These are phyloP conservation scores for Liodrosophila aerea DNA, from an alignment of 2,888 invertebrate species.

Conservation along the genomic window DNA sequence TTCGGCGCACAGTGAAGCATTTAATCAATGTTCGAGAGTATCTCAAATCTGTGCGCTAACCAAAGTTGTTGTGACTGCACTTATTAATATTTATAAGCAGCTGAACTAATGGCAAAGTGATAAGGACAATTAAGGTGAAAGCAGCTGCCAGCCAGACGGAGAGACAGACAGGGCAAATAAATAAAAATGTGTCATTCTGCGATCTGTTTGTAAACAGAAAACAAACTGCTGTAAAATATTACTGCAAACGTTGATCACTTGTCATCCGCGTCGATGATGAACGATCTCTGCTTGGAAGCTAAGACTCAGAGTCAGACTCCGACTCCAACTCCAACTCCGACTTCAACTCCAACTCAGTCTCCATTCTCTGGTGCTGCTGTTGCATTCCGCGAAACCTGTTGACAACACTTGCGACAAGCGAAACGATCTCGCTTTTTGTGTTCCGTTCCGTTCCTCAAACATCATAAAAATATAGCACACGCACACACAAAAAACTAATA, in stretches of 20 bases:
- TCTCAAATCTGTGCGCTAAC: conserved; percentile 63
- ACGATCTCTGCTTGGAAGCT: conserved; percentile 49
- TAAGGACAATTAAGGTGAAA: conserved; percentile 77
- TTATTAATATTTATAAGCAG: conserved; percentile 68
- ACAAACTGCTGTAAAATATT: conserved; percentile 73
- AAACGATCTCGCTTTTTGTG: conserved; percentile 74
- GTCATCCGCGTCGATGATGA: conserved; percentile 72
- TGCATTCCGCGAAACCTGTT: conserved; percentile 72
- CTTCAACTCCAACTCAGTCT: too few relatives aligned
- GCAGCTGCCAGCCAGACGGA: conserved; percentile 40
- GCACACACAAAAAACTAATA: too few relatives aligned
- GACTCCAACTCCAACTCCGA: too few relatives aligned
- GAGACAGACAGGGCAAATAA: too few relatives aligned
- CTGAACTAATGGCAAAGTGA: conserved; percentile 72
- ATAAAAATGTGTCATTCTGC: conserved; percentile 64
- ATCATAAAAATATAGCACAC: background rate
- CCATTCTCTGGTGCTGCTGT: background rate
- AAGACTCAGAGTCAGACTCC: background rate
- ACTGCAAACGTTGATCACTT: conserved; percentile 76
- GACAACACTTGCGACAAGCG: conserved; percentile 78
- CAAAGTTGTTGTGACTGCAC: conserved; percentile 31
- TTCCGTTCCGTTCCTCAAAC: background rate
- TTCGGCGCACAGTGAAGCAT: conserved; percentile 67
- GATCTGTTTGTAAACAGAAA: conserved; percentile 65
- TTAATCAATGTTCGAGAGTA: conserved; percentile 75